A percentile compares a stretch with the other conserved stretches of the same genome.
Conservation (phyloP, 2,113 vertebrate species). For the Microcebus jonahi region DNA sequence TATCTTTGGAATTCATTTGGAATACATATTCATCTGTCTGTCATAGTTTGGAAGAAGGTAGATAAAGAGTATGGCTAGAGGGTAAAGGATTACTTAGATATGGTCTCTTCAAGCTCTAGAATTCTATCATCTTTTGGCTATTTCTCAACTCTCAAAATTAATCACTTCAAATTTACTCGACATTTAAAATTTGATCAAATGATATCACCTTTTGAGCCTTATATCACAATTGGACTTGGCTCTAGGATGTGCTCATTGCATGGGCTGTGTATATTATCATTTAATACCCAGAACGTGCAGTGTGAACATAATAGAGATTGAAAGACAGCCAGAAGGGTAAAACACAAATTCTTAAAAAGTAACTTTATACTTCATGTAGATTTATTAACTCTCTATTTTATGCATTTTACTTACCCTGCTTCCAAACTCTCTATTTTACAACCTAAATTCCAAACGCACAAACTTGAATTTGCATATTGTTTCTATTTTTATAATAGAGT, state of each 20-base stretch:
- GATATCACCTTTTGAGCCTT: background rate
- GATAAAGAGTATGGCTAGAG: background rate
- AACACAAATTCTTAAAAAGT: background rate
- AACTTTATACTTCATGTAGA: background rate
- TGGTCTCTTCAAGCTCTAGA: background rate
- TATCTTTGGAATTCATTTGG: background rate
- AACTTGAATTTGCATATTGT: background rate
- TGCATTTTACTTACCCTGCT: background rate
- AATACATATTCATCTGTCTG: background rate
- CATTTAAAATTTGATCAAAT: background rate
- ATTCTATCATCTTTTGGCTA: background rate
- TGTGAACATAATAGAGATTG: slow-evolving; percentile 86
- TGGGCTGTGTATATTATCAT: slow-evolving; percentile 85
- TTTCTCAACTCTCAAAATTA: slow-evolving; percentile 40
- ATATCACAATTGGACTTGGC: slow-evolving; percentile 45
- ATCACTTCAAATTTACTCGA: slow-evolving; percentile 13
- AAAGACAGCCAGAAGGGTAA: background rate
- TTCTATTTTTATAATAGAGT: slow-evolving; percentile 40
- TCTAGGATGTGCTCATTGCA: slow-evolving; percentile 86
- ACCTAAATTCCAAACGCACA: slow-evolving; percentile 16
- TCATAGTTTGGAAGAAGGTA: background rate
- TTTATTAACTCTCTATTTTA: slow-evolving; percentile 34
- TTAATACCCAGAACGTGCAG: slow-evolving; percentile 86
- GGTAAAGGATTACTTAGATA: background rate
- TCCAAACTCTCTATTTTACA: background rate